A percentile compares a stretch with the other conserved stretches of the same genome.
phyloP scores from a whole-genome alignment of 2,113 vertebrate species.

The Rhinopithecus roxellana region DNA sequence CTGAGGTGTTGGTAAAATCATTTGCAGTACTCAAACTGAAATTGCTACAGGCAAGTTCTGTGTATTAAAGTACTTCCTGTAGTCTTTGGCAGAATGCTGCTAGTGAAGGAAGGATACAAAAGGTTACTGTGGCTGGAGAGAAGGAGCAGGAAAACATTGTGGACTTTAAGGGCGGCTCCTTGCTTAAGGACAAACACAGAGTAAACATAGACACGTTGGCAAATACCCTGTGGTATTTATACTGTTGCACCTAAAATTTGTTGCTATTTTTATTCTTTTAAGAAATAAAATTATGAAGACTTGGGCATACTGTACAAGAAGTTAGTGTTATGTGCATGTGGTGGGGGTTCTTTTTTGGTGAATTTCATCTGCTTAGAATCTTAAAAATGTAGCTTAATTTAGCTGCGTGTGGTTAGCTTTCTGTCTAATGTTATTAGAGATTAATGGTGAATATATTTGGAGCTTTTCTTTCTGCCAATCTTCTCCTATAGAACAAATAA shows the following conservation, averaged over 20 bases:
- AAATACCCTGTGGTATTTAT: constrained; percentile 38
- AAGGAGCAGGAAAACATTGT: constrained; percentile 78
- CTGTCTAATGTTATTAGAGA: constrained; percentile 32
- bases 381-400: constrained; percentile 47
- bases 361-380: constrained; percentile 1
- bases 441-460: background rate
- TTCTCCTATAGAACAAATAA: background rate
- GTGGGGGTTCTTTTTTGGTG: constrained; percentile 1
- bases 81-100: constrained; percentile 56
- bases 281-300: constrained; percentile 46
- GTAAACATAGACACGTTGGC: constrained; percentile 32
- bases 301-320: background rate
- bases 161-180: constrained; percentile 76
- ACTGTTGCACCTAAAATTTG: constrained; percentile 16
- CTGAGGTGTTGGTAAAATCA: background rate
- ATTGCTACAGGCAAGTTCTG: constrained; percentile 47
- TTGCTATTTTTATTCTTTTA: constrained; percentile 69
- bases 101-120: constrained; percentile 63
- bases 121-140: constrained; percentile 69
- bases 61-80: constrained; percentile 63
- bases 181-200: constrained; percentile 62
- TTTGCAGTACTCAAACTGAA: constrained; percentile 45
- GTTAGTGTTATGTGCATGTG: background rate
- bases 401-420: background rate
- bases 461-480: background rate